Percentiles rank a stretch among this genome's conserved stretches.
Conservation (phyloP, 2,113 vertebrate genomes). For the Ictalurus punctatus region DNA sequence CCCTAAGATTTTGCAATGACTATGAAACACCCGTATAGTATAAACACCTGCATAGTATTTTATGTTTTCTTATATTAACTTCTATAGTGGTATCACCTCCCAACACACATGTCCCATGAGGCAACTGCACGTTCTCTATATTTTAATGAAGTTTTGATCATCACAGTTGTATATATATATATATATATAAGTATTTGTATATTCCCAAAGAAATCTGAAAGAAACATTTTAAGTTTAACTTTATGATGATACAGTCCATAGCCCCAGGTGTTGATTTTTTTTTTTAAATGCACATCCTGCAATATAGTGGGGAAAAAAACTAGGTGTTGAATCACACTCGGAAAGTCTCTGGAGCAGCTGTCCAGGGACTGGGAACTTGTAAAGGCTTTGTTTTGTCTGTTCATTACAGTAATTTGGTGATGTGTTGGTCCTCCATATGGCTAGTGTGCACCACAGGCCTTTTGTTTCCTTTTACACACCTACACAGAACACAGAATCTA, state of each 20-base stretch:
- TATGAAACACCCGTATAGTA: not conserved
- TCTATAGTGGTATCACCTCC: not conserved
- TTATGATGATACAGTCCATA: not conserved
- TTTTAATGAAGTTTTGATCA: not conserved
- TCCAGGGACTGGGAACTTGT: slow-evolving; percentile 29
- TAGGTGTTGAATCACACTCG: not conserved
- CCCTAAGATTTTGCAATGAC: not conserved
- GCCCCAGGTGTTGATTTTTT: not conserved
- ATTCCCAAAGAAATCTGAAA: not conserved
- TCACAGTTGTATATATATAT: not conserved
- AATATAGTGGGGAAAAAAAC: not conserved
- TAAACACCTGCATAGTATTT: not conserved
- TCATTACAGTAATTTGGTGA: slow-evolving; percentile 34
- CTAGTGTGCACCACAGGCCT: not conserved
- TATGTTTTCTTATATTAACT: not conserved
- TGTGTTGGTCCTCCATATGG: slow-evolving; percentile 38
- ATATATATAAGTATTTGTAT: not conserved
- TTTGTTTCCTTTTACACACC: not conserved
- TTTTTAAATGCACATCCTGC: not conserved
- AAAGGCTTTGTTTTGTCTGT: slow-evolving; percentile 24
- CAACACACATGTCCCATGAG: not conserved
- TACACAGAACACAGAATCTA: not conserved
- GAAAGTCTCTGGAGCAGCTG: slow-evolving; percentile 25
- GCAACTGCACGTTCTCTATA: not conserved
- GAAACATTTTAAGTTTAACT: not conserved